Evolutionary conservation across 2,113 vertebrate genomes (phyloP), one percentile per base, ranked within the genome.

Genomic region (Caranx ignobilis): DNA sequence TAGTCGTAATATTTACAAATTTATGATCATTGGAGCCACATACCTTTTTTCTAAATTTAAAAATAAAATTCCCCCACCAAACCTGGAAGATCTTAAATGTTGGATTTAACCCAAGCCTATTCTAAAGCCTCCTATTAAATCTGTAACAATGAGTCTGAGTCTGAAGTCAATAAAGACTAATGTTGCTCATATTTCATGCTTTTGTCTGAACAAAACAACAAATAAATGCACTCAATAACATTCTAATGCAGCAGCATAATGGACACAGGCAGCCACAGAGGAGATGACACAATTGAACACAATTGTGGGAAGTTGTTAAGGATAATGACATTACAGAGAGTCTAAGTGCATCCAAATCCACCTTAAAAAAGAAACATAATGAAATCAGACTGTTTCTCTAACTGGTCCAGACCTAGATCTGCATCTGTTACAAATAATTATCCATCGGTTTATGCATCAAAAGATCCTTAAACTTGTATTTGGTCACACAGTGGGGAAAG

Each of bases 171-270:
- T 43, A 56, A 56, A 43, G n/a, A 69, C 35, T 48, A 71, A 68
- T n/a, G 34, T 18, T 39, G 11, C 15, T 63, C 43, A 41, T 35
- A 65, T 52, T 67, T 73, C 10, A 34, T 26, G 55, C 11, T 60
- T 73, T 80, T 43, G 34, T 59, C 54, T 35, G 50, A 43, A 35
- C 70, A 26, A 0, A 66, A 54, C 55, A 45, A 34, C 34, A 52
- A 70, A 67, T 48, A 35, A 80, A 74, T 57, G 35, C 45, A 48
- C 32, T 21, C 35, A 35, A 64, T 68, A 43, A 50, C 11, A 47
- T 65, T 62, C 19, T 43, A 52, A 67, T 57, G 34, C 50, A 61
- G 54, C 39, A 52, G 18, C 60, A 26, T 81, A 77, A 81, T 79
- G 64, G 70, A 63, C 59, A 26, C 39, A n/a, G 26, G 39, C 47